phyloP scores from a whole-genome alignment of 2,888 invertebrate species.

The Oligia strigilis region DNA sequence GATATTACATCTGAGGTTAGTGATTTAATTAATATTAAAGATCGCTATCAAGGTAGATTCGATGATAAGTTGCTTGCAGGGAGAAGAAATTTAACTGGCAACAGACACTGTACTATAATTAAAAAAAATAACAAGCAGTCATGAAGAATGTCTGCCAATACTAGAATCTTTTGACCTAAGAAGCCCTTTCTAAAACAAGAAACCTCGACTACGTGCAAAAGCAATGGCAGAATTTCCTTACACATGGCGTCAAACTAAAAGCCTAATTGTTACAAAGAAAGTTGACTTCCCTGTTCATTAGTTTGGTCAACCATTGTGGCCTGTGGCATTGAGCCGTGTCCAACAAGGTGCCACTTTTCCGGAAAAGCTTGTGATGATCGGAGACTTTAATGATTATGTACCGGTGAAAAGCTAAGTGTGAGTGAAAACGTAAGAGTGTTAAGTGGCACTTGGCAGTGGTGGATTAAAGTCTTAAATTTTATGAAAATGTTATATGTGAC shows the following conservation, averaged over 20 bases:
- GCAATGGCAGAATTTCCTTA: conserved; percentile 3
- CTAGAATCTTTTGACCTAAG: background rate
- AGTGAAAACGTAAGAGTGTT: too few relatives aligned
- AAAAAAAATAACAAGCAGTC: background rate
- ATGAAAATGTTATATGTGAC: background rate
- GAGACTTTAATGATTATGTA: conserved; percentile 49
- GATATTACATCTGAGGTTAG: background rate
- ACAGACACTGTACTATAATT: background rate
- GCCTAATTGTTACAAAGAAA: conserved; percentile 32
- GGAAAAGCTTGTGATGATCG: conserved; percentile 61
- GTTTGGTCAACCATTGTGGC: conserved; percentile 60
- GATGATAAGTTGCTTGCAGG: background rate
- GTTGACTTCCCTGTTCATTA: conserved; percentile 64
- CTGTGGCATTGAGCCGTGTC: conserved; percentile 51
- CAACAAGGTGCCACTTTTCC: conserved; percentile 59
- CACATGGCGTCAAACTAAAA: conserved; percentile 32
- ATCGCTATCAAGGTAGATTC: background rate
- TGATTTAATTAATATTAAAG: background rate
- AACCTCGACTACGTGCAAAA: conserved; percentile 1
- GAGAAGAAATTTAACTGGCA: background rate
- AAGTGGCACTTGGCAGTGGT: background rate
- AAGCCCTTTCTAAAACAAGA: conserved; percentile 13
- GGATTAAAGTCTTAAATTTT: background rate
- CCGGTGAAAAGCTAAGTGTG: background rate
- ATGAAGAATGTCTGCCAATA: background rate